Evolutionary conservation across 1,140 invertebrate genomes (phyloP), one percentile per base, ranked within the genome.

Genomic region (Anastrepha ludens): DNA sequence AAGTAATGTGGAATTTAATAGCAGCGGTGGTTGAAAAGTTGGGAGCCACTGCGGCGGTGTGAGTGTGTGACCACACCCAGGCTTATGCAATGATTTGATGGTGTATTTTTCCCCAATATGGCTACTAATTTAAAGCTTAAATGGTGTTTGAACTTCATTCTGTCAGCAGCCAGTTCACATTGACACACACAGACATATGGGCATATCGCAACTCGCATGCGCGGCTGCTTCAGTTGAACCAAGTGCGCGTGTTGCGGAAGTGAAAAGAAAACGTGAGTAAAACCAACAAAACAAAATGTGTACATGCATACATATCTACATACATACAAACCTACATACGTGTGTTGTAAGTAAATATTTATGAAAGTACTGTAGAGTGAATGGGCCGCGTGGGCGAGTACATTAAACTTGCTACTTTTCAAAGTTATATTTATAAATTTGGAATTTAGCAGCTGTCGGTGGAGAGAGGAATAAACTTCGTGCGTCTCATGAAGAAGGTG

Each of bases 221-320:
- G 67, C 41, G 13, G 15, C 67, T 15, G 41, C 17, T 47, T 17
- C 41, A 5, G 15, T 74, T 41, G 9, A 44, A n/a, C 4, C 2
- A 17, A 74, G 67, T 74, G 67, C 67, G 67, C 67, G 67, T 74
- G 67, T 74, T 15, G 67, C 67, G 67, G 67, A 74, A 74, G 67
- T 74, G 44, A 74, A 74, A 47, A 74, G 47, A n/a, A 74, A 74
- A 74, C 67, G 67, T 74, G 67, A 74, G 67, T 47, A 74, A 47
- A 74, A 29, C 29, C 29, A 29, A 29, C 29, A 74, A 74, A 11
- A 74, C 67, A 70, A 6, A 65, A 3, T 65, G n/a, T 65, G n/a
- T 29, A 65, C 11, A 11, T 65, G 7, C 1, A 15, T 44, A 55
- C 11, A 74, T 6, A 7, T 17, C 13, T 13, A 13, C 8, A 41